phyloP scores from a whole-genome alignment of 2,797 vertebrate species.

The Eutrigla gurnardus region DNA sequence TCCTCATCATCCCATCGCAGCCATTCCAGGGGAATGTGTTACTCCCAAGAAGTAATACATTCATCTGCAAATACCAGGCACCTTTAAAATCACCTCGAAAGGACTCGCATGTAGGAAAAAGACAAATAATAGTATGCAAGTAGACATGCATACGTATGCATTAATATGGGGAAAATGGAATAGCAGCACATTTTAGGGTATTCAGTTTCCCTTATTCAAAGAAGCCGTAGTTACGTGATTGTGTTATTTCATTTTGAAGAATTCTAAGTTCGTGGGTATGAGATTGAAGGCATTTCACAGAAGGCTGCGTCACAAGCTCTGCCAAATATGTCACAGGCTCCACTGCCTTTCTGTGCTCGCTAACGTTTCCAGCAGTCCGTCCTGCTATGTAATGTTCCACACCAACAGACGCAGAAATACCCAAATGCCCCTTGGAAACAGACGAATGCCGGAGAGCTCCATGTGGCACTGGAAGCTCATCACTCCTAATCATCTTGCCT shows the following conservation, averaged over 20 bases:
- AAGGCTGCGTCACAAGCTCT: slow-evolving; percentile 27
- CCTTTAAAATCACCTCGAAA: slow-evolving; percentile 22
- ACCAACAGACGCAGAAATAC: slow-evolving; percentile 14
- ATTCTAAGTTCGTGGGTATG: slow-evolving; percentile 27
- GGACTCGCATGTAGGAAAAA: slow-evolving; percentile 8
- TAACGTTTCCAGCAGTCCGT: background rate
- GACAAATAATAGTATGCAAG: background rate
- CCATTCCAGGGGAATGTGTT: slow-evolving; percentile 45
- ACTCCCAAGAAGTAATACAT: slow-evolving; percentile 35
- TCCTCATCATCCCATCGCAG: slow-evolving; percentile 27
- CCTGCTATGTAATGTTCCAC: slow-evolving; percentile 13
- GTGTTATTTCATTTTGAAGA: slow-evolving; percentile 32
- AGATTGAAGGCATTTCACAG: slow-evolving; percentile 37
- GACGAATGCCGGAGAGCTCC: slow-evolving; percentile 43
- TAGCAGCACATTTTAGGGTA: background rate
- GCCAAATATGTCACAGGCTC: slow-evolving; percentile 18
- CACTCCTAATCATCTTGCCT: slow-evolving; percentile 26
- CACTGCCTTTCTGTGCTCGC: slow-evolving; percentile 1
- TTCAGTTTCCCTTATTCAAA: slow-evolving; percentile 35
- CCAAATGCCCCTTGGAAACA: slow-evolving; percentile 22
- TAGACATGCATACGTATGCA: background rate
- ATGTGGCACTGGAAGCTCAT: slow-evolving; percentile 36
- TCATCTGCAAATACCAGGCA: slow-evolving; percentile 5
- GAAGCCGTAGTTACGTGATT: background rate
- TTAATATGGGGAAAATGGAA: slow-evolving; percentile 5